phyloP scores from a whole-genome alignment of 2,888 invertebrate species.

The Nysson spinosus region DNA sequence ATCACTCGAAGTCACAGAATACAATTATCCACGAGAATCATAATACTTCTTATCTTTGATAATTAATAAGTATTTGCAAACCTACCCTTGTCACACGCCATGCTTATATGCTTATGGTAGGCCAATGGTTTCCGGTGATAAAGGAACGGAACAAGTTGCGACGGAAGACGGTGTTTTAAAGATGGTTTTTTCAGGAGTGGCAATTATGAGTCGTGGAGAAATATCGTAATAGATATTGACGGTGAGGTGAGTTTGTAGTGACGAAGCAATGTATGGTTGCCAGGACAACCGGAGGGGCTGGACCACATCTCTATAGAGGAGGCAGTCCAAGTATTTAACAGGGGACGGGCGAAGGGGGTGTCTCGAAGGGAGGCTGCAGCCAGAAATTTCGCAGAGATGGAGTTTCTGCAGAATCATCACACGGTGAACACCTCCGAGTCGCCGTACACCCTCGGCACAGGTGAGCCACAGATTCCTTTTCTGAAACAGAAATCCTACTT shows the following conservation, averaged over 20 bases:
- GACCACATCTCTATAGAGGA: slow-evolving; percentile 70
- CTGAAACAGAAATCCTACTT: background rate
- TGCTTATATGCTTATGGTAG: too few species aligned
- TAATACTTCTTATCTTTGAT: too few species aligned
- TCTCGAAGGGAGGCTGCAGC: slow-evolving; percentile 71
- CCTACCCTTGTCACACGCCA: too few species aligned
- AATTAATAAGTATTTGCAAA: too few species aligned
- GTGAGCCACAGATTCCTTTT: slow-evolving; percentile 53
- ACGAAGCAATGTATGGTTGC: slow-evolving; percentile 69
- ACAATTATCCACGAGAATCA: too few species aligned
- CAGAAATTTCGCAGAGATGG: slow-evolving; percentile 75
- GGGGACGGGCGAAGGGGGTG: slow-evolving; percentile 71
- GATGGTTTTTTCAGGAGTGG: too few species aligned
- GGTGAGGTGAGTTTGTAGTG: slow-evolving; percentile 41
- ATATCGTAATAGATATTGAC: slow-evolving; percentile 29
- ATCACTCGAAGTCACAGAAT: too few species aligned
- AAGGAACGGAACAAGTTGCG: too few species aligned
- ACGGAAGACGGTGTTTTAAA: too few species aligned
- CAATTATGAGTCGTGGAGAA: background rate
- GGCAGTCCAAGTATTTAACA: slow-evolving; percentile 47
- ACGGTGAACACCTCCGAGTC: slow-evolving; percentile 76
- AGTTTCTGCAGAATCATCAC: slow-evolving; percentile 77
- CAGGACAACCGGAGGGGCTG: slow-evolving; percentile 75
- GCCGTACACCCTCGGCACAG: slow-evolving; percentile 74
- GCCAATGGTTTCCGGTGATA: too few species aligned